Base-by-base conservation (phyloP, 1,140 invertebrate species). In the Heliconius congener region DNA sequence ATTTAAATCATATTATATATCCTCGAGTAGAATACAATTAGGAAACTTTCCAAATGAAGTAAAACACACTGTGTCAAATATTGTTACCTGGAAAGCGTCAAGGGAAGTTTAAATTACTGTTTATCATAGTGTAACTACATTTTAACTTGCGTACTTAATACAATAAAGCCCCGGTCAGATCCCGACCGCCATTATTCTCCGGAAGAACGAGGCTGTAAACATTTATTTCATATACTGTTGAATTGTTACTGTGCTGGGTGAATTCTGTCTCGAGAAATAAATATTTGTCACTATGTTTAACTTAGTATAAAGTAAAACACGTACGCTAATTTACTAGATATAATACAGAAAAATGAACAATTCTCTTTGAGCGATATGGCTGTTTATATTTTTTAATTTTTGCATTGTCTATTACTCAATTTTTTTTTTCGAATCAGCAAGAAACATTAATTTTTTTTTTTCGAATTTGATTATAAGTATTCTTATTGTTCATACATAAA, bases 101-200 rank as follows among this genome's bases (percentile, higher is more conserved):
- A 27, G 76, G 34, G 73, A 77, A 77, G 76, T 77, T 77, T 77
- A 73, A 78, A 78, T 78, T 73, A 78, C 71, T 78, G 52, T 50
- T 46, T 71, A 76, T 76, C 76, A 77, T 42, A 77, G 76, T 77
- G 70, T 57, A 77, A 77, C 76, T 72, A 73, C 50, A 73, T 77
- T 77, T 77, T 77, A 77, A 77, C 76, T 72, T 77, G n/a, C 30
- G 37, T 78, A 73, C 71, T 73, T 73, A 73, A 78, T 73, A 78
- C 71, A 74, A 78, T 74, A 78, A 73, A 78, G 55, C 71, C 72
- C 52, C 52, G 78, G 75, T 84, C 76, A 81, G 71, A 75, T 74
- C 75, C 71, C 73, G 50, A 71, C 78, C 75, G 27, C 74, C 74
- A 82, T 78, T 78, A 78, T n/a, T 73, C 72, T 55, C 77, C 1